phyloP scores from a whole-genome alignment of 1,140 invertebrate genomes.

The Elysia chlorotica region DNA sequence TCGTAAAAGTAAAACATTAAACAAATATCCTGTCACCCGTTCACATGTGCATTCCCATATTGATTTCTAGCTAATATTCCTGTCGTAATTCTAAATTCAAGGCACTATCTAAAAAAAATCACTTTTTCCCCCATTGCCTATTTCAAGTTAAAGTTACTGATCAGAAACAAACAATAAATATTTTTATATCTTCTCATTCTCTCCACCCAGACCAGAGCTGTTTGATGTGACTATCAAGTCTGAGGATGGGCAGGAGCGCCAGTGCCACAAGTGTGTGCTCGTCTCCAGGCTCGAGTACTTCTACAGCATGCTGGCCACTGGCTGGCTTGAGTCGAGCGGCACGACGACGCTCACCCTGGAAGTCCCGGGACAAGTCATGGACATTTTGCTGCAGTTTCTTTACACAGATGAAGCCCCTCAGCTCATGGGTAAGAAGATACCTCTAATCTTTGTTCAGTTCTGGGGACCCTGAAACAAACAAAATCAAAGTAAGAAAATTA shows the following conservation, averaged over 20 bases:
- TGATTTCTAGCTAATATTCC: too few species aligned
- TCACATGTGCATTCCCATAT: too few species aligned
- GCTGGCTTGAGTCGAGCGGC: slow-evolving; percentile 67
- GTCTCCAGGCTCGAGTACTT: slow-evolving; percentile 77
- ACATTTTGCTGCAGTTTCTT: slow-evolving; percentile 71
- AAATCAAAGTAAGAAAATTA: too few species aligned
- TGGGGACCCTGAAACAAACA: too few species aligned
- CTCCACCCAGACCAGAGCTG: slow-evolving; percentile 61
- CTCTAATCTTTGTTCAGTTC: not conserved
- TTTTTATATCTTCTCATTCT: not conserved
- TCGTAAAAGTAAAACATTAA: too few species aligned
- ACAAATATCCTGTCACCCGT: too few species aligned
- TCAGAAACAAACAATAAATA: too few species aligned
- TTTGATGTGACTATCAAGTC: slow-evolving; percentile 64
- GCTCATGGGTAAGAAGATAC: slow-evolving; percentile 32
- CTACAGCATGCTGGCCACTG: slow-evolving; percentile 73
- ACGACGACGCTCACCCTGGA: slow-evolving; percentile 54
- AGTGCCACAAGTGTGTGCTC: slow-evolving; percentile 76
- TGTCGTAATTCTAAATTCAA: too few species aligned
- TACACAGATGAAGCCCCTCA: slow-evolving; percentile 70
- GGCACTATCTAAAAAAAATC: too few species aligned
- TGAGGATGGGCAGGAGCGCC: slow-evolving; percentile 67
- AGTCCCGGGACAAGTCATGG: slow-evolving; percentile 65
- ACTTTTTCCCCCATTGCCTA: too few species aligned
- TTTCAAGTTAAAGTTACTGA: too few species aligned